These are phyloP conservation scores for Nesometra sesokonis DNA, from an alignment of 35 echinoderm and acorn worm genomes.

Conservation along the genomic window DNA sequence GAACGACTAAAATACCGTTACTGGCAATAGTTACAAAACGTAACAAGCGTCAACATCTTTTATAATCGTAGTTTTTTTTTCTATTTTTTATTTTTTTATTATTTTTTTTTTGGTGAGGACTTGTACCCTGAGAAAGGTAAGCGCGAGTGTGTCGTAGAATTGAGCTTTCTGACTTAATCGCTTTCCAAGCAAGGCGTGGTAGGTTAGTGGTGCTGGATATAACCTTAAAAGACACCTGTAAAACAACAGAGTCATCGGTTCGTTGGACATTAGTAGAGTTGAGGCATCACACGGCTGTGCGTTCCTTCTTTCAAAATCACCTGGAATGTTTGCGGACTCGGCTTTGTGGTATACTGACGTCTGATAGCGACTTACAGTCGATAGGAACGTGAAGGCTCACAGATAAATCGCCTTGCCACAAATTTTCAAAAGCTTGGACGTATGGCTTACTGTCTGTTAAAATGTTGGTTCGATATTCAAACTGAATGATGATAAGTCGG, in stretches of 20 bases:
- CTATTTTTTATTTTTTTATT: no score
- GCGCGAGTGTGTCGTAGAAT: background rate
- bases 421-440: background rate
- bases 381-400: background rate
- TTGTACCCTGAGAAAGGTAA: conserved; percentile 16
- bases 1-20: no score
- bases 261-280: background rate
- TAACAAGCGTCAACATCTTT: no score
- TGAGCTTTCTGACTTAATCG: background rate
- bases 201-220: background rate
- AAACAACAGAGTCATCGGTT: background rate
- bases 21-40: no score
- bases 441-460: background rate
- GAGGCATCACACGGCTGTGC: background rate
- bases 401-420: background rate
- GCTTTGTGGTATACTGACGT: background rate
- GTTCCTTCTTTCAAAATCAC: background rate
- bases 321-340: background rate
- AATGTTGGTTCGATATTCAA: background rate
- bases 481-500: background rate
- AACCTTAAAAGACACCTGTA: background rate
- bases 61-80: no score
- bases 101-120: no score
- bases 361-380: background rate
- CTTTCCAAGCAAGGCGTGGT: background rate